Conservation (phyloP, 2,888 invertebrate species). For the Campopleginae sp. region DNA sequence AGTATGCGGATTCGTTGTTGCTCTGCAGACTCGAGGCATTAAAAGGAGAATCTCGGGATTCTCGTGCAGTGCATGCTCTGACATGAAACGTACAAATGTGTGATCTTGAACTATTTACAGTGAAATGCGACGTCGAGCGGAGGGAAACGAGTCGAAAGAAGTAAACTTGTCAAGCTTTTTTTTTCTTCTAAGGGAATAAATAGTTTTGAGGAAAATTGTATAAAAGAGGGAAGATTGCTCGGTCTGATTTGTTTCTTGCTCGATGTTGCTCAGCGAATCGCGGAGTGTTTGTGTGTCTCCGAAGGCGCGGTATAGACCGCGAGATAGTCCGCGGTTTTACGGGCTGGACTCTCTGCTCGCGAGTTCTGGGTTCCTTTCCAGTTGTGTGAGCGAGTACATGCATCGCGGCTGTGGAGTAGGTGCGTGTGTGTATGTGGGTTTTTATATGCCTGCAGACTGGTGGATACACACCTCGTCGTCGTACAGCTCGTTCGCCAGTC, state of each 20-base stretch:
- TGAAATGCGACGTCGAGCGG: background rate
- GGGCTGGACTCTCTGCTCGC: slow-evolving; percentile 52
- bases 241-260: background rate
- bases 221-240: background rate
- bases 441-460: slow-evolving; percentile 31
- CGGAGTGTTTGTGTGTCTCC: background rate
- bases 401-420: background rate
- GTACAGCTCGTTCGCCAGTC: slow-evolving; percentile 41
- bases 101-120: background rate
- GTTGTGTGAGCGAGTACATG: slow-evolving; percentile 13
- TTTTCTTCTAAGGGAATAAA: background rate
- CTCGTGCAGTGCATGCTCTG: background rate
- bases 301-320: slow-evolving; percentile 7
- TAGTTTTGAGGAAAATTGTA: background rate
- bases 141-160: background rate
- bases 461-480: slow-evolving; percentile 50
- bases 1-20: no score
- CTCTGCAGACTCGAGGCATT: no score
- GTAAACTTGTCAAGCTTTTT: background rate
- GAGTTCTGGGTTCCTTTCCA: slow-evolving; percentile 35
- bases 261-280: background rate
- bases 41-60: background rate
- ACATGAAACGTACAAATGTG: background rate
- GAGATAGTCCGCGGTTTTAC: slow-evolving; percentile 44
- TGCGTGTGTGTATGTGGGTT: slow-evolving; percentile 22